phyloP scores from a whole-genome alignment of 1,140 invertebrate species.

The Listronotus oregonensis region DNA sequence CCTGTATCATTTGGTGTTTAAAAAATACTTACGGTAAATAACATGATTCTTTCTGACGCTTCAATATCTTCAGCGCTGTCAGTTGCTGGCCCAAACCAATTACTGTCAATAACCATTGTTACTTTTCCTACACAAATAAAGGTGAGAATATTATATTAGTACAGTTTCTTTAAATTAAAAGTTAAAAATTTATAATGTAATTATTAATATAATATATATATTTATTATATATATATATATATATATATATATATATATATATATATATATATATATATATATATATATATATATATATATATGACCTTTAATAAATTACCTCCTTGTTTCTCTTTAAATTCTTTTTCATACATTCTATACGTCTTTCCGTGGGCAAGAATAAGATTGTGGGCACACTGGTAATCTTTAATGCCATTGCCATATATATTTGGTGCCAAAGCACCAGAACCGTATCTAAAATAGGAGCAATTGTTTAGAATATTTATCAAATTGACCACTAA shows the following conservation, averaged over 20 bases:
- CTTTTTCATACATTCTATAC: conserved; percentile 43
- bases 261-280: no score
- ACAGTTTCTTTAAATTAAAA: no score
- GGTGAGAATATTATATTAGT: background rate
- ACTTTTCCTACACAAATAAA: conserved; percentile 6
- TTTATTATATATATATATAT: no score
- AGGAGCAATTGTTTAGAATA: background rate
- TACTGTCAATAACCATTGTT: conserved; percentile 20
- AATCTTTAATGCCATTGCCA: conserved; percentile 42
- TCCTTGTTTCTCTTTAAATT: conserved; percentile 40
- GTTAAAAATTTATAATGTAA: no score
- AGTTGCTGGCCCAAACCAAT: conserved; percentile 19
- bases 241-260: no score
- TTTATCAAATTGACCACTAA: no score
- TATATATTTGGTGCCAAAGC: conserved; percentile 40
- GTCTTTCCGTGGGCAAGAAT: conserved; percentile 44
- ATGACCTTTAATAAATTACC: conserved; percentile 16
- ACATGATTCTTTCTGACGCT: conserved; percentile 8
- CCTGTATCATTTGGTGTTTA: no score
- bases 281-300: no score
- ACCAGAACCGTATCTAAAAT: conserved; percentile 16
- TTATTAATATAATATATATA: no score
- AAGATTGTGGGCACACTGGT: conserved; percentile 43
- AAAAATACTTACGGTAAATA: conserved; percentile 20
- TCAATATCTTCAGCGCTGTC: conserved; percentile 5